These are phyloP conservation scores for Aurelia aurita complex sp. Pacific DNA, from an alignment of 30 jellyfish, hydroid and myxozoan species.

Conservation along the genomic window DNA sequence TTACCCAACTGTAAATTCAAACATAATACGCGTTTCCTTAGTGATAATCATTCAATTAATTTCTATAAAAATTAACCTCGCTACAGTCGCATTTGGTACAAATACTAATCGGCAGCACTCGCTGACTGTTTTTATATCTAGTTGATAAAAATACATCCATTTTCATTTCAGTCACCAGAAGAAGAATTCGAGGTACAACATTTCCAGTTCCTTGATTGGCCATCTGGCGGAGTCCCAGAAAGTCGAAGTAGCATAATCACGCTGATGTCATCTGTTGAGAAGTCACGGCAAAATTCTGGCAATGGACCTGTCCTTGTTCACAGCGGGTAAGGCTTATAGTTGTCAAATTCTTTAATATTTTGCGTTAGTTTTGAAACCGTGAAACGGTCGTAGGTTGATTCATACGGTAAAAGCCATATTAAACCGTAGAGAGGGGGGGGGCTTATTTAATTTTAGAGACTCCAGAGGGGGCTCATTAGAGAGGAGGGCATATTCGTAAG, in stretches of 20 bases:
- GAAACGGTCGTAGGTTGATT: not conserved
- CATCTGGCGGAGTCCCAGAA: conserved; percentile 46
- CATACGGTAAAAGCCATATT: too few species aligned
- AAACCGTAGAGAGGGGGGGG: too few species aligned
- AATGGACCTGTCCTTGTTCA: conserved; percentile 83
- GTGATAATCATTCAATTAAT: too few species aligned
- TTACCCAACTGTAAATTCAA: too few species aligned
- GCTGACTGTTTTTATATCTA: not conserved
- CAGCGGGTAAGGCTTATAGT: conserved; percentile 50
- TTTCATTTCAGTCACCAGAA: conserved; percentile 36
- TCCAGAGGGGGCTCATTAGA: too few species aligned
- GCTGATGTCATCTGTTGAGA: conserved; percentile 76
- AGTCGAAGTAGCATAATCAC: conserved; percentile 58
- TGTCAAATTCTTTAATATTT: not conserved
- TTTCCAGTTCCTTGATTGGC: conserved; percentile 82
- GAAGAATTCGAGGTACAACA: conserved; percentile 72
- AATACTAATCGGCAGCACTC: too few species aligned
- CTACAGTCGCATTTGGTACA: too few species aligned
- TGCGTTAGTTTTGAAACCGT: not conserved
- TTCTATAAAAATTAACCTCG: too few species aligned
- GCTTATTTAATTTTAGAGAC: too few species aligned
- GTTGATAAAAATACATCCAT: not conserved
- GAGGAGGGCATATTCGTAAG: too few species aligned
- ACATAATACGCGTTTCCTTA: too few species aligned
- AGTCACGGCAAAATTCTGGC: conserved; percentile 76